A percentile compares a stretch with the other conserved stretches of the same genome.
Evolutionary conservation across 2,113 vertebrate species (phyloP).

Genomic region (Pelmatolapia mariae): DNA sequence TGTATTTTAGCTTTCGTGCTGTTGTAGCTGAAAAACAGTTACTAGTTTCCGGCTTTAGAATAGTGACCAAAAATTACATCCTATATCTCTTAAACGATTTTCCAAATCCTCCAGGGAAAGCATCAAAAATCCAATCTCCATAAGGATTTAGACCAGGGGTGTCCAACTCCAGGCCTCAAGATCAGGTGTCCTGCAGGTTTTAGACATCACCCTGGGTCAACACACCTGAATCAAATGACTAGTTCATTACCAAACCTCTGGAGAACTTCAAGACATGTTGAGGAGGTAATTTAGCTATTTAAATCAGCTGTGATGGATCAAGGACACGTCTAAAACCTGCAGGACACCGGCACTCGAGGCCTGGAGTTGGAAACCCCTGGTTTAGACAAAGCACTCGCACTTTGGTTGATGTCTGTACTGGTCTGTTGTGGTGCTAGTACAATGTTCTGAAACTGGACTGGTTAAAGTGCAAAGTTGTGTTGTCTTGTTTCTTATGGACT

Average conservation of each 20-base stretch:
- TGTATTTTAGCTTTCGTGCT: neutral
- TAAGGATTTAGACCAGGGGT: neutral
- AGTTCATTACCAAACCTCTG: neutral
- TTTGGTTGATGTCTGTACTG: neutral
- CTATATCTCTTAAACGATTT: accelerated
- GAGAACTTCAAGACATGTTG: neutral
- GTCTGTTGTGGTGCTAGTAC: neutral
- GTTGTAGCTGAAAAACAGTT: neutral
- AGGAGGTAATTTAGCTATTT: neutral
- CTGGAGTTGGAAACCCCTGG: accelerated
- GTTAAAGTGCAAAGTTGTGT: neutral
- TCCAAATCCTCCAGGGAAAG: accelerated
- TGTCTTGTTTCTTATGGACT: neutral
- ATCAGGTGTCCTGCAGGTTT: neutral
- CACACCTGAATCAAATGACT: neutral
- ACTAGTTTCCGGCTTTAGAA: neutral
- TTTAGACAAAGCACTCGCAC: neutral
- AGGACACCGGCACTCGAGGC: neutral
- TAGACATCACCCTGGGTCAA: neutral
- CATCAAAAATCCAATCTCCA: neutral
- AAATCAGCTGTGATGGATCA: neutral
- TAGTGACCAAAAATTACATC: neutral
- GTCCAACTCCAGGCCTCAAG: neutral
- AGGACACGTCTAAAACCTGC: neutral
- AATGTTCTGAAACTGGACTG: neutral